Conservation (phyloP, 2,113 vertebrate species). For the Albula goreensis region DNA sequence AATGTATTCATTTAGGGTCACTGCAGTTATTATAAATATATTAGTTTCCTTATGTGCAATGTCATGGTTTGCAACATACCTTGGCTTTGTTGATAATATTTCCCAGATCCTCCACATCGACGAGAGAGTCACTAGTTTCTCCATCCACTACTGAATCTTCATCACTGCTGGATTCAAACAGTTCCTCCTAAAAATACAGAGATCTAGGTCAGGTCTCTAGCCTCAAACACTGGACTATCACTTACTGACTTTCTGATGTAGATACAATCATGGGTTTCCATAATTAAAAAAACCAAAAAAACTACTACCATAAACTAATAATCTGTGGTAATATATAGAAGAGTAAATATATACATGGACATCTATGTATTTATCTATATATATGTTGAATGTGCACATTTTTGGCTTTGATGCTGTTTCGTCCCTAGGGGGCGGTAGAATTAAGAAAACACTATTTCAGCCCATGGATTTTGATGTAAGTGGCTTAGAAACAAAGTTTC, state of each 20-base stretch:
- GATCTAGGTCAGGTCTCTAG: not conserved
- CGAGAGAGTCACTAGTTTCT: conserved; percentile 55
- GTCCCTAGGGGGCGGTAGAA: too few relatives aligned
- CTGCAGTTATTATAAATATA: not conserved
- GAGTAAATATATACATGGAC: too few relatives aligned
- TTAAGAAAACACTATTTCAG: too few relatives aligned
- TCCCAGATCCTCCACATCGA: conserved; percentile 90
- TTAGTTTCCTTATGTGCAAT: not conserved
- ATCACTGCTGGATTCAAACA: conserved; percentile 83
- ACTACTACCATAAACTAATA: not conserved
- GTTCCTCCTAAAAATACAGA: conserved; percentile 58
- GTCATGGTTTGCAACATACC: conserved; percentile 64
- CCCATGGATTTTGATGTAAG: too few relatives aligned
- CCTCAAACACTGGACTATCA: not conserved
- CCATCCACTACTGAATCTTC: conserved; percentile 62
- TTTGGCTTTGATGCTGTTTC: too few relatives aligned
- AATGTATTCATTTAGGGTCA: too few relatives aligned
- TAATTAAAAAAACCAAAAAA: too few relatives aligned
- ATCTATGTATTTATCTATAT: too few relatives aligned
- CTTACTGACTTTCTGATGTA: not conserved
- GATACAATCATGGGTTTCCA: not conserved
- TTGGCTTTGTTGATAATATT: conserved; percentile 78
- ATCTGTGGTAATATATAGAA: not conserved
- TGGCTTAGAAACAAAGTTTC: too few relatives aligned
- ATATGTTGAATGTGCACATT: too few relatives aligned